These are phyloP conservation scores for Sebastes glaucus DNA, from an alignment of 2,797 vertebrate species.

Conservation along the genomic window DNA sequence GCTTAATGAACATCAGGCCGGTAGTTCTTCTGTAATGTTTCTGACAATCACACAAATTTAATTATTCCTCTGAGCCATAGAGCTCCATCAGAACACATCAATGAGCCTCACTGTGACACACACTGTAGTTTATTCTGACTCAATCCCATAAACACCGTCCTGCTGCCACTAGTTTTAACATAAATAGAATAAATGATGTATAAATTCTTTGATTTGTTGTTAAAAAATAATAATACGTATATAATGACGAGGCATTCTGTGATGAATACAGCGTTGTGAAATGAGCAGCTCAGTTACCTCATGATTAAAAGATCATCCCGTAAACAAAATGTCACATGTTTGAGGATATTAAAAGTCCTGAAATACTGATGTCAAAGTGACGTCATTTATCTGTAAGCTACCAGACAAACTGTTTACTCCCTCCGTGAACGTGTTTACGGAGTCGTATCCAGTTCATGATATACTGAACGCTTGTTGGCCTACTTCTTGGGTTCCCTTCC, in stretches of 20 bases:
- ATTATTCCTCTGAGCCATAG: background rate
- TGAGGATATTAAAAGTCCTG: background rate
- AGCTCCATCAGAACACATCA: background rate
- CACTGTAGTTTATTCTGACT: background rate
- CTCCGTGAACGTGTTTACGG: slow-evolving; percentile 39
- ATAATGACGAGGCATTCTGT: background rate
- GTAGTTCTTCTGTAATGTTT: background rate
- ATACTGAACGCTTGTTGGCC: slow-evolving; percentile 16
- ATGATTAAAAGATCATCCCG: background rate
- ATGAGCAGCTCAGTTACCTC: background rate
- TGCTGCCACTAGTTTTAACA: background rate
- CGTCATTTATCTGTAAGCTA: slow-evolving; percentile 11
- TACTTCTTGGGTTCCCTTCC: slow-evolving; percentile 5
- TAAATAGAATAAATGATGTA: background rate
- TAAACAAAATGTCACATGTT: background rate
- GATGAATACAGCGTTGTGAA: background rate
- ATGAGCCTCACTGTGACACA: background rate
- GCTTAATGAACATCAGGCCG: background rate
- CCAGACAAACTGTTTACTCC: slow-evolving; percentile 28
- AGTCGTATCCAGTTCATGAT: background rate
- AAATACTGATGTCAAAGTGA: background rate
- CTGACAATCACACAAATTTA: background rate
- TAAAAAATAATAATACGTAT: background rate
- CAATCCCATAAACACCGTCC: background rate
- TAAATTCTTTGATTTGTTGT: background rate